Evolutionary conservation across 2,113 vertebrate species (phyloP).

Genomic region (Carassius gibelio): DNA sequence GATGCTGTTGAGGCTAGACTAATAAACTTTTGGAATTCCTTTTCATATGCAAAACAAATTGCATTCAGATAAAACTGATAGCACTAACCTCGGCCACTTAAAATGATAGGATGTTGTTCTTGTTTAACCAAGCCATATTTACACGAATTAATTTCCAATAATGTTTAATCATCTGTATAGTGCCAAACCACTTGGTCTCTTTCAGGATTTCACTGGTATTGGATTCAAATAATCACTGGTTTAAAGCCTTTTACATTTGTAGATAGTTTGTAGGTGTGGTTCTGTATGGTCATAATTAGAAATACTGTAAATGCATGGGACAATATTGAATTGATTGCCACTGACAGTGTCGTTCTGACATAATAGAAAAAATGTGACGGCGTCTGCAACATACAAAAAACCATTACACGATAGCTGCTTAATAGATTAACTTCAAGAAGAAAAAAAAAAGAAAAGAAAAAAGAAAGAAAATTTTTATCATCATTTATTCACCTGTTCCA

Average conservation of each 20-base stretch:
- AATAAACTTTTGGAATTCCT: background rate
- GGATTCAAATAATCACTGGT: background rate
- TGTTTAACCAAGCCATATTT: slow-evolving; percentile 20
- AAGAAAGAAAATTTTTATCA: too few species aligned
- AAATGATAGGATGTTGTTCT: background rate
- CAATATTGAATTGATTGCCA: background rate
- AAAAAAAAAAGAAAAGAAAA: too few species aligned
- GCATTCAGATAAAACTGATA: background rate
- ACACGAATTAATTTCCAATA: slow-evolving; percentile 4
- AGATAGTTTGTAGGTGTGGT: background rate
- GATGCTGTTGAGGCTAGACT: background rate
- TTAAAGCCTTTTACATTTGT: background rate
- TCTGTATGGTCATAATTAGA: background rate
- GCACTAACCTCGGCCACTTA: background rate
- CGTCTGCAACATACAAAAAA: background rate
- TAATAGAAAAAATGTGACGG: background rate
- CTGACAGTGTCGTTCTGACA: background rate
- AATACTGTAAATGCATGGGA: background rate
- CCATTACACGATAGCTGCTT: background rate
- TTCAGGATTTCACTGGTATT: background rate
- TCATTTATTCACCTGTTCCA: too few species aligned
- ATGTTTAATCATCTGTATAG: slow-evolving; percentile 1
- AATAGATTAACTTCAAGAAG: background rate
- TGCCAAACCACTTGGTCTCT: background rate
- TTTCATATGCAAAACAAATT: slow-evolving; percentile 17